Evolutionary conservation across 2,888 invertebrate genomes (phyloP).

Genomic region (Eurois occulta): DNA sequence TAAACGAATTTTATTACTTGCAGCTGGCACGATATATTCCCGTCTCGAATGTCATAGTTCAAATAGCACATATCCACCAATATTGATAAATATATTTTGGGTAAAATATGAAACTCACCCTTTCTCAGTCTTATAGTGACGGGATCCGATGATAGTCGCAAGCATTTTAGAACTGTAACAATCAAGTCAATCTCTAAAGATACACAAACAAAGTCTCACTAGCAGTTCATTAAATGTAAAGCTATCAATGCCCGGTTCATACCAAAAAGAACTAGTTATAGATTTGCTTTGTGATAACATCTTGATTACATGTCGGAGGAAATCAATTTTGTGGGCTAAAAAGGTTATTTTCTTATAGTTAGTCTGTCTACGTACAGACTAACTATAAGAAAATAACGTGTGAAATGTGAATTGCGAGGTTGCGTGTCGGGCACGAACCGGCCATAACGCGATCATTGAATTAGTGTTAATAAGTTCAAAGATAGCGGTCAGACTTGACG

Average conservation of each 20-base stretch:
- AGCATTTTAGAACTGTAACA: constrained; percentile 97
- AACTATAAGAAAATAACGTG: too few relatives aligned
- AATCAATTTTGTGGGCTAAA: constrained; percentile 73
- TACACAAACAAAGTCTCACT: constrained; percentile 6
- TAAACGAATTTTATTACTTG: constrained; percentile 82
- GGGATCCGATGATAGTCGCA: constrained; percentile 97
- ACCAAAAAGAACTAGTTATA: constrained; percentile 69
- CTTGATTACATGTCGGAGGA: constrained; percentile 70
- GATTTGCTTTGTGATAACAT: constrained; percentile 71
- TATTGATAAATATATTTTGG: constrained; percentile 62
- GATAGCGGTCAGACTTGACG: constrained; percentile 76
- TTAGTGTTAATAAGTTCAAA: constrained; percentile 83
- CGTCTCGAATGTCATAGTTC: constrained; percentile 74
- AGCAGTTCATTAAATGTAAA: constrained; percentile 37
- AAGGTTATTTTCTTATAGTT: constrained; percentile 68
- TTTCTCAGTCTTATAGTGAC: constrained; percentile 97
- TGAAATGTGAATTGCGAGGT: constrained; percentile 82
- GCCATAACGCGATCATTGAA: constrained; percentile 84
- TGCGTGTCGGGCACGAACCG: constrained; percentile 79
- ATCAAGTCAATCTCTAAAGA: constrained; percentile 65
- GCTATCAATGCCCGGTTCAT: constrained; percentile 46
- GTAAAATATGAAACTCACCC: constrained; percentile 91
- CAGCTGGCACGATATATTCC: constrained; percentile 72
- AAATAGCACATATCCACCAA: constrained; percentile 62
- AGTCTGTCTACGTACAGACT: constrained; percentile 62